Evolutionary conservation across 2,797 vertebrate genomes (phyloP), one percentile per base, ranked within the genome.

Genomic region (Tiaroga cobitis): DNA sequence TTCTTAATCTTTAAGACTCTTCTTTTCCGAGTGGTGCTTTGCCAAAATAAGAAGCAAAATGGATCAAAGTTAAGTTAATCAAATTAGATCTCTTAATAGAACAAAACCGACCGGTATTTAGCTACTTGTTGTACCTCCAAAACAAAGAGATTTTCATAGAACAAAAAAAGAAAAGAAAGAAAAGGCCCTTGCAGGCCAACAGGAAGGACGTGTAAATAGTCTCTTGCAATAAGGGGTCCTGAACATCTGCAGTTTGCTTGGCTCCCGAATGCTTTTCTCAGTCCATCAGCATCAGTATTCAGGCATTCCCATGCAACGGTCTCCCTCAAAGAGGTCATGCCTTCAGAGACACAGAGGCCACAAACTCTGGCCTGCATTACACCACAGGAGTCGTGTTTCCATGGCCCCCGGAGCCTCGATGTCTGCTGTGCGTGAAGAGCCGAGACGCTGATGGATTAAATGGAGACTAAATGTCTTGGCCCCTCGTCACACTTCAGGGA

Each of bases 281-380:
- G 34, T 49, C 68, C 51, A 51, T 19, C n/a, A 24, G 43, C 73
- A 86, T 83, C 75, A 87, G 78, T 84, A 68, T 85, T 76, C 73
- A 77, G 72, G 61, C 68, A 49, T 11, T n/a, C 61, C 67, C 39
- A 9, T 72, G 69, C 70, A 76, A 69, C 43, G 51, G 19, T 78
- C 72, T 51, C 41, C 46, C 18, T n/a, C 61, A 65, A 54, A 76
- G 80, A 81, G 59, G 73, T 89, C 26, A 80, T 51, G 76, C 34
- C 80, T 39, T 72, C 41, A 59, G 21, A 85, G 76, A 43, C 70
- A 15, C 70, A 37, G 69, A 78, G 73, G 43, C 13, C 80, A 29
- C 72, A 19, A 74, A 78, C 46, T 80, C 51, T 51, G 18, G n/a
- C 56, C 13, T 67, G 19, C 18, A 46, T 65, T 56, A 49, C 18